phyloP scores from a whole-genome alignment of 2,888 invertebrate species.

The Oscheius sp. region DNA sequence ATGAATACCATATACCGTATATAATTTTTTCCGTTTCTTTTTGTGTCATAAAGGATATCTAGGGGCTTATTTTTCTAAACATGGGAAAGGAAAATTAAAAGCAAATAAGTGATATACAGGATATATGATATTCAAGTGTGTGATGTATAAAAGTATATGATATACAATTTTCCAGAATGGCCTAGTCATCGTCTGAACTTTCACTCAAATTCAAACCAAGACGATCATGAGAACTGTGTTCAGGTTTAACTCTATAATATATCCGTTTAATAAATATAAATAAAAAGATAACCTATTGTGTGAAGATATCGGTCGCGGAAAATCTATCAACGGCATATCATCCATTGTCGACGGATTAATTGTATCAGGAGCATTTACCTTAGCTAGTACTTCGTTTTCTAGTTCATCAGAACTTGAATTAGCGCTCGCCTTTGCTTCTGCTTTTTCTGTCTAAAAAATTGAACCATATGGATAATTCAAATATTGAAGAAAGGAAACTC shows the following conservation, averaged over 20 bases:
- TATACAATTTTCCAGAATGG: background rate
- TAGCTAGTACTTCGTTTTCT: slow-evolving; percentile 4
- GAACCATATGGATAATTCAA: background rate
- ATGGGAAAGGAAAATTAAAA: no score
- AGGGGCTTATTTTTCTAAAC: no score
- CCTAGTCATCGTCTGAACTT: slow-evolving; percentile 51
- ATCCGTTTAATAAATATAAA: no score
- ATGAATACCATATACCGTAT: no score
- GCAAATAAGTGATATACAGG: no score
- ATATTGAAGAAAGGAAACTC: background rate
- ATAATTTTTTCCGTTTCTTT: no score
- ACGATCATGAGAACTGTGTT: slow-evolving; percentile 27
- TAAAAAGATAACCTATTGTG: no score
- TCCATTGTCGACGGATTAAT: background rate
- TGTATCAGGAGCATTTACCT: background rate
- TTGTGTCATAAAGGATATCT: no score
- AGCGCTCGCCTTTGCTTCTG: background rate
- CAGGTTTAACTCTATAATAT: no score
- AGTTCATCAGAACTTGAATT: slow-evolving; percentile 23
- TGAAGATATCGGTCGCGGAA: background rate
- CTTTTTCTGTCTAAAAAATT: no score
- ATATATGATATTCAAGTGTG: background rate
- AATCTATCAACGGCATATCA: slow-evolving; percentile 21
- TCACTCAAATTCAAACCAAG: slow-evolving; percentile 50
- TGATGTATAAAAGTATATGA: no score